These are phyloP conservation scores for Eupithecia centaureata DNA, from an alignment of 2,888 invertebrate species.

Conservation along the genomic window DNA sequence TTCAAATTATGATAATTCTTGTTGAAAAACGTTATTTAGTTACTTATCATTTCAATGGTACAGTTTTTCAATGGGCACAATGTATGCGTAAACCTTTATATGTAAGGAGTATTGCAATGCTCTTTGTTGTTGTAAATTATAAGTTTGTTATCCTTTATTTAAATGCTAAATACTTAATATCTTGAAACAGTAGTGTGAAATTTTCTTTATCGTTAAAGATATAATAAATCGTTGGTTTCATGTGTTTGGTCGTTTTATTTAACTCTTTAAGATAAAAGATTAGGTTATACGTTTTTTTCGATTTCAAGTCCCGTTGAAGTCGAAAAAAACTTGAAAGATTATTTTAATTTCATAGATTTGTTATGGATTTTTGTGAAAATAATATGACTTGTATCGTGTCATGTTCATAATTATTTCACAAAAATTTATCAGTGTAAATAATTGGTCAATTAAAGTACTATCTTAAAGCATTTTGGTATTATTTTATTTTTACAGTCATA, in stretches of 20 bases:
- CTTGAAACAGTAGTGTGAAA: slow-evolving; percentile 59
- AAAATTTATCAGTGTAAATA: not conserved
- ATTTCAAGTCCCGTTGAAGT: too few species aligned
- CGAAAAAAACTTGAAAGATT: too few species aligned
- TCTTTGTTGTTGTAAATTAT: slow-evolving; percentile 42
- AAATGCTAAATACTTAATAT: slow-evolving; percentile 27
- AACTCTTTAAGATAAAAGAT: not conserved
- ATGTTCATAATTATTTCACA: not conserved
- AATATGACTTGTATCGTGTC: slow-evolving; percentile 4
- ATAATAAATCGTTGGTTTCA: slow-evolving; percentile 75
- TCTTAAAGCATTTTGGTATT: not conserved
- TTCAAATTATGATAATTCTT: slow-evolving; percentile 13
- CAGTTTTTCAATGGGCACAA: slow-evolving; percentile 42
- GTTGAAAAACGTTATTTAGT: slow-evolving; percentile 9
- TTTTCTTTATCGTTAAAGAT: slow-evolving; percentile 54
- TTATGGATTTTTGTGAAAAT: not conserved
- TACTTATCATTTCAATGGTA: slow-evolving; percentile 26
- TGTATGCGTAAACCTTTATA: slow-evolving; percentile 23
- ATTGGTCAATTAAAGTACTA: not conserved
- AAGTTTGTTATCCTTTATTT: slow-evolving; percentile 43
- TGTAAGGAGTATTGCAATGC: slow-evolving; percentile 49
- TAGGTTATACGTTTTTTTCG: too few species aligned
- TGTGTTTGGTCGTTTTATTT: slow-evolving; percentile 45
- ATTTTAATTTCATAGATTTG: too few species aligned
- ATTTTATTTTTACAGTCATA: not conserved